Percentiles rank a stretch among this genome's conserved stretches.
Evolutionary conservation across 2,797 vertebrate genomes (phyloP).

Genomic region (Pipistrellus pygmaeus): DNA sequence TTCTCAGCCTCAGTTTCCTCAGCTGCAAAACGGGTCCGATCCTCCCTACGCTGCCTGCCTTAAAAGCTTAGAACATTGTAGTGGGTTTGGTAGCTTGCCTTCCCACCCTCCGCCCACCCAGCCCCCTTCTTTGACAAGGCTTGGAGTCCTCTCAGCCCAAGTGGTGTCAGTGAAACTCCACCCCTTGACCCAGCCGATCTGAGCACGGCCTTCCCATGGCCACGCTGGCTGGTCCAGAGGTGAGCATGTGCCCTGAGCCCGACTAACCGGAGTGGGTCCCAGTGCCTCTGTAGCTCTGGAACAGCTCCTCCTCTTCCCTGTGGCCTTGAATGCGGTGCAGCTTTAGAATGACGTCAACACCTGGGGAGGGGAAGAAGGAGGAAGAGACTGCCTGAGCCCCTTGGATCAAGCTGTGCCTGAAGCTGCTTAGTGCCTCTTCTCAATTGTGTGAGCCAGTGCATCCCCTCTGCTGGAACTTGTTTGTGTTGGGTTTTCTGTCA

Average conservation of each 20-base stretch:
- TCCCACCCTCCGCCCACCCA: background rate
- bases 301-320: background rate
- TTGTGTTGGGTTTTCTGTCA: conserved; percentile 14
- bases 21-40: background rate
- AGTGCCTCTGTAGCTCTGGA: background rate
- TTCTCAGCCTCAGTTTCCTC: background rate
- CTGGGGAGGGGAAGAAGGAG: background rate
- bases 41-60: background rate
- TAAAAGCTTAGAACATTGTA: background rate
- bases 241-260: background rate
- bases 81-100: background rate
- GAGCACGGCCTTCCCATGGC: background rate
- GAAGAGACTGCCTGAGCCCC: background rate
- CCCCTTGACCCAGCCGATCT: background rate
- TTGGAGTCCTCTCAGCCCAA: background rate
- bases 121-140: background rate
- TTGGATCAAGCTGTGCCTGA: background rate
- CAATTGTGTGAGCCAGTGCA: background rate
- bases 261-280: background rate
- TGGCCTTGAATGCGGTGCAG: background rate
- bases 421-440: background rate
- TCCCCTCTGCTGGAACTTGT: background rate
- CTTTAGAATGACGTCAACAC: background rate
- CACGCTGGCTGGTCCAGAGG: background rate
- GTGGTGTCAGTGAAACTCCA: background rate